Percentiles rank a stretch among this genome's conserved stretches.
Conservation (phyloP, 2,797 vertebrate genomes). For the Pipistrellus pipistrellus region DNA sequence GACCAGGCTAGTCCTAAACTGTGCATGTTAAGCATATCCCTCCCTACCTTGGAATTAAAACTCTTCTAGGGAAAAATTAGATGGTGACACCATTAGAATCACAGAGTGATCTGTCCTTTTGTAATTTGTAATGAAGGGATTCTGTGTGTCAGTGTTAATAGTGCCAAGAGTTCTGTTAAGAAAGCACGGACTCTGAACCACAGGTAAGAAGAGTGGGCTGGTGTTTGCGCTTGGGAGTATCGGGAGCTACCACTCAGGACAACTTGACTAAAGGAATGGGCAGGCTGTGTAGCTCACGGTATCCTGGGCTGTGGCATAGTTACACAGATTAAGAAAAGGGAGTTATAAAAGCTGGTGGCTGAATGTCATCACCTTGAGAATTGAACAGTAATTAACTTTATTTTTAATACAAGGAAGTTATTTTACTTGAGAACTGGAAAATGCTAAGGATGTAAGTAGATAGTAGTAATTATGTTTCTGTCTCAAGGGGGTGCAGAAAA, state of each 20-base stretch:
- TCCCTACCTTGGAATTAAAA: not conserved
- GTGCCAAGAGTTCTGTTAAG: not conserved
- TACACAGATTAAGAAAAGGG: not conserved
- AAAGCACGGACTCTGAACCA: not conserved
- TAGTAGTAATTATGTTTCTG: constrained; percentile 70
- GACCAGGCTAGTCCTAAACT: not conserved
- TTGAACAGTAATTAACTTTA: constrained; percentile 76
- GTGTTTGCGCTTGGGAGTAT: not conserved
- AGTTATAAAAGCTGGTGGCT: constrained; percentile 17
- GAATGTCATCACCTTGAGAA: constrained; percentile 54
- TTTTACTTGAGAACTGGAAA: constrained; percentile 65
- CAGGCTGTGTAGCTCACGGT: not conserved
- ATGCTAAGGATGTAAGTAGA: constrained; percentile 42
- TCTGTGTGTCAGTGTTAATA: not conserved
- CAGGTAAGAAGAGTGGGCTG: not conserved
- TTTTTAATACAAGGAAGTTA: constrained; percentile 64
- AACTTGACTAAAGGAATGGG: not conserved
- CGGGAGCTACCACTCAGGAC: not conserved
- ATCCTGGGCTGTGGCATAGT: not conserved
- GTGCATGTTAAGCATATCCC: not conserved
- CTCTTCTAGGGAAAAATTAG: not conserved
- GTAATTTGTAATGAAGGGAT: not conserved
- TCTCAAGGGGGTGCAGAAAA: constrained; percentile 46
- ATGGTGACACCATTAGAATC: not conserved
- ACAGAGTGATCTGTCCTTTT: not conserved